Evolutionary conservation across 30 jellyfish, hydroid and myxozoan genomes (phyloP), one percentile per base, ranked within the genome.

Genomic region (Aurelia coerulea): DNA sequence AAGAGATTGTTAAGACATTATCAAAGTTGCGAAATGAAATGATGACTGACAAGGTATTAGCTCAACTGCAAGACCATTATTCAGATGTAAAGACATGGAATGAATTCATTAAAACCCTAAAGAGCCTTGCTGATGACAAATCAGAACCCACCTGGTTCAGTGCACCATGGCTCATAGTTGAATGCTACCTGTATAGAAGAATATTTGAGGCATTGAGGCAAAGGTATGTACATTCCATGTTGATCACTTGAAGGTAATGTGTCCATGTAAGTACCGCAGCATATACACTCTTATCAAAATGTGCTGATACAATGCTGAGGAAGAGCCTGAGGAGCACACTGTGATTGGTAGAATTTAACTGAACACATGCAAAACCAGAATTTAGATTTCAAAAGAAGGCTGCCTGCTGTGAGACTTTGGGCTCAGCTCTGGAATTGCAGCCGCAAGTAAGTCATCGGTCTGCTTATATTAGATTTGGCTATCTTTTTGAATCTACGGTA

Each of bases 141-240:
- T 39, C 87, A 10, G 83, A 78, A 52, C 85, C 97, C 6, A 56
- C 95, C 14, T 95, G 99, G 99, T 90, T 69, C 74, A 85, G 62
- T 67, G 90, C 85, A n/a, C 97, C 99, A 11, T 95, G 99, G 99
- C 92, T 95, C 41, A 67, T 90, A 60, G 88, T 96, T 53, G 99
- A 95, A 65, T 95, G 99, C 62, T 95, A 95, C 72, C 51, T 95
- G 85, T 95, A 95, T 79, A 85, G 99, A 65, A 74, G 97, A 62
- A 90, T 95, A 56, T 81, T 95, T 73, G 98, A 90, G 54, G 90
- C 98, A 11, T 65, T 90, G 17, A 93, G 78, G 53, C 81, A 33
- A 32, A 95, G 99, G 99, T 95, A 74, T 14, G 77, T 19, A 41
- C 42, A 23, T 23, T 7, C 8, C 7, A 69, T 16, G 29, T 32